These are phyloP conservation scores for Atlantisia rogersi DNA, from an alignment of 2,113 vertebrate species.

Conservation along the genomic window DNA sequence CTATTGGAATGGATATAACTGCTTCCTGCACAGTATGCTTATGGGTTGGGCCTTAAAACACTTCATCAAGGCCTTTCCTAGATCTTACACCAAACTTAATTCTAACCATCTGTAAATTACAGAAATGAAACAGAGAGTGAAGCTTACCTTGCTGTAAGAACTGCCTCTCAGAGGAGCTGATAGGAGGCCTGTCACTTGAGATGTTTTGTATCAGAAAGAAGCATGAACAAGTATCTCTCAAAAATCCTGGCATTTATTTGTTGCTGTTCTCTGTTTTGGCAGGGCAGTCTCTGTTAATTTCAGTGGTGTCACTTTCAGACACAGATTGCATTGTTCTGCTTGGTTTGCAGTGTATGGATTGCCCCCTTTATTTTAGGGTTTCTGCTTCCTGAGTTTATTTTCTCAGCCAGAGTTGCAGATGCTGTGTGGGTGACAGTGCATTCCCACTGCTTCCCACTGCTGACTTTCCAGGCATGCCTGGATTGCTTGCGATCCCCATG, in stretches of 20 bases:
- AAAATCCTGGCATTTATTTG: not conserved
- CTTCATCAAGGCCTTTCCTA: not conserved
- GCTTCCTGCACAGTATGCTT: not conserved
- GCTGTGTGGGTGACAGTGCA: not conserved
- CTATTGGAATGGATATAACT: not conserved
- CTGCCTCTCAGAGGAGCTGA: not conserved
- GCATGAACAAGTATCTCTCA: not conserved
- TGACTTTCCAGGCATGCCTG: constrained; percentile 23
- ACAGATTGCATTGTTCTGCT: not conserved
- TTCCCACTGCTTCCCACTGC: not conserved
- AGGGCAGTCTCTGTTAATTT: not conserved
- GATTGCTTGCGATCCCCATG: not conserved
- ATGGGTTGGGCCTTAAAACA: not conserved
- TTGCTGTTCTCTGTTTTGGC: not conserved
- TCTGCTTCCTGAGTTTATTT: not conserved
- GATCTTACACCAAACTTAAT: not conserved
- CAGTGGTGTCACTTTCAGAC: not conserved
- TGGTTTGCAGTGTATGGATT: not conserved
- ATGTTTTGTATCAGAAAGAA: not conserved
- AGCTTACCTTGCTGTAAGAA: not conserved
- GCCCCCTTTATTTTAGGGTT: not conserved
- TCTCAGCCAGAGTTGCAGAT: not conserved
- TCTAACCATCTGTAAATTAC: not conserved
- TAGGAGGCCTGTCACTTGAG: not conserved
- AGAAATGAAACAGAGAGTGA: not conserved